Base-by-base conservation (phyloP, 1,140 invertebrate genomes). In the Bombus sibiricus region DNA sequence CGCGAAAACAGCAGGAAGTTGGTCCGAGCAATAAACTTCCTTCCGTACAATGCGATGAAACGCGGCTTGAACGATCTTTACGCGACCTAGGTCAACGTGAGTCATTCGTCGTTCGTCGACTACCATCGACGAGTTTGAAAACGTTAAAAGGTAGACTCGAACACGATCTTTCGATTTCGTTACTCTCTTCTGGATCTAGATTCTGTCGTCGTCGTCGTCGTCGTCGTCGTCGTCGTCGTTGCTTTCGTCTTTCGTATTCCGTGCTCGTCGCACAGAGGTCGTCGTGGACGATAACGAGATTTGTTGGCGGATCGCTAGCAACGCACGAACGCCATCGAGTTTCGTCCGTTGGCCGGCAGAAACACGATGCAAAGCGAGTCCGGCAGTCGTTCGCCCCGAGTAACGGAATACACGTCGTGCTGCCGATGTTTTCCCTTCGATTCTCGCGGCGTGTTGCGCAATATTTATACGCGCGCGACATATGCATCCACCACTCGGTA, bases 341-440 rank as follows among this genome's bases (percentile, higher is more conserved):
- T n/a, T 62, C 8, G 53, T 25, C 53, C 57, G 71, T 84, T 81
- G 76, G 53, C n/a, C 69, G 69, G 62, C n/a, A 73, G 69, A 15
- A 86, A 86, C 77, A 82, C 78, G 88, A 84, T 53, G 83, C 83
- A 28, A 89, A 73, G 64, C 77, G 78, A 57, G 57, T 28, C 6
- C 62, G 32, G 59, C 76, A 84, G 89, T 84, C 88, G 85, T 89
- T 89, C 88, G 88, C 83, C 76, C 71, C 85, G 86, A 88, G 84
- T 90, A 90, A 90, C 89, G 89, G 89, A 90, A 90, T 88, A 86
- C 89, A 85, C 86, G 81, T 87, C 86, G 81, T 83, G n/a, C 32
- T 28, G 76, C 10, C 83, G 78, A 90, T 90, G 81, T 88, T 90
- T 90, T 90, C 86, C 83, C 86, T 74, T 81, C 83, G 89, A 90